These are phyloP conservation scores for Melitaea cinxia DNA, from an alignment of 1,140 invertebrate genomes.

Conservation along the genomic window DNA sequence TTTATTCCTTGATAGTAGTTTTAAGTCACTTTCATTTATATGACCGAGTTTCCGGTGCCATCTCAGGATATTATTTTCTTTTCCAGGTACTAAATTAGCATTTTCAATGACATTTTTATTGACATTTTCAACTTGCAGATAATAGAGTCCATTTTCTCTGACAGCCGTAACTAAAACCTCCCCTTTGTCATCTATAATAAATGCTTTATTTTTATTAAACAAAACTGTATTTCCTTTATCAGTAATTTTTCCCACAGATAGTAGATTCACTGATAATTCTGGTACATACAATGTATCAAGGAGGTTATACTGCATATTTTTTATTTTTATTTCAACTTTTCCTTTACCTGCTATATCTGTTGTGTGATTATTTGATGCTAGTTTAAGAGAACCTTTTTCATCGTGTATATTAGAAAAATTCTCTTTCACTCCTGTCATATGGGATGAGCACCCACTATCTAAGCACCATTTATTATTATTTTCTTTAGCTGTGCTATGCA, in stretches of 20 bases:
- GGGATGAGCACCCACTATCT: background rate
- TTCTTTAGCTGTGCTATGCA: too few relatives aligned
- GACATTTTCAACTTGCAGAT: too few relatives aligned
- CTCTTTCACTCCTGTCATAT: background rate
- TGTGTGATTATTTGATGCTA: too few relatives aligned
- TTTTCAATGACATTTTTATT: too few relatives aligned
- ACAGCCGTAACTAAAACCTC: too few relatives aligned
- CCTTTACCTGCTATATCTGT: too few relatives aligned
- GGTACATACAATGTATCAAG: constrained; percentile 38
- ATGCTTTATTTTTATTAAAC: constrained; percentile 39
- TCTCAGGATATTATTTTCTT: constrained; percentile 31
- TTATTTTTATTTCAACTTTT: too few relatives aligned
- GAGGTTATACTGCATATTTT: background rate
- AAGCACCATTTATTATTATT: constrained; percentile 1
- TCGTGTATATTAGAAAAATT: background rate
- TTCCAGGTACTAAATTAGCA: too few relatives aligned
- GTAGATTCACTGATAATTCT: constrained; percentile 40
- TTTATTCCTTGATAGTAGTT: constrained; percentile 35
- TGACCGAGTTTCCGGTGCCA: constrained; percentile 46
- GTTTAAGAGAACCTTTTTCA: too few relatives aligned
- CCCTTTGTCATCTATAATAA: constrained; percentile 3
- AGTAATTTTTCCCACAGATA: constrained; percentile 49
- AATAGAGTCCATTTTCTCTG: too few relatives aligned
- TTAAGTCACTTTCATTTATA: constrained; percentile 37
- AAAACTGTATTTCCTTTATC: constrained; percentile 42